Evolutionary conservation across 1,140 invertebrate genomes (phyloP).

Genomic region (Lamellibrachia luymesi): DNA sequence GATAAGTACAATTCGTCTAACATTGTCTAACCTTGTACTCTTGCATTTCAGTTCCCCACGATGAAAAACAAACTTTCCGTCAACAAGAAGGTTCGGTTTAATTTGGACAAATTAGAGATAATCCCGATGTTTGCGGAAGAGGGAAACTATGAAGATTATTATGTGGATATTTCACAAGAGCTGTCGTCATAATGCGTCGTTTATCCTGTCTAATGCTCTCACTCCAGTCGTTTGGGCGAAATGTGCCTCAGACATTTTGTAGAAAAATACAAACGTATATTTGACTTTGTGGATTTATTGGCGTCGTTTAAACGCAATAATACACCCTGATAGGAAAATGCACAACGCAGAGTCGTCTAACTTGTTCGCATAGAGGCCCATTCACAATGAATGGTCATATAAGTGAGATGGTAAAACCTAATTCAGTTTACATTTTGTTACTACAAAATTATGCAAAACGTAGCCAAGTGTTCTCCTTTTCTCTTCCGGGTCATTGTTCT

Average conservation of each 20-base stretch:
- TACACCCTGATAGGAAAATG: neutral
- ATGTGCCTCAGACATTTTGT: neutral
- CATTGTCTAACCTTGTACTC: neutral
- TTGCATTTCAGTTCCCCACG: neutral
- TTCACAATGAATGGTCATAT: neutral
- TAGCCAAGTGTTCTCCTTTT: neutral
- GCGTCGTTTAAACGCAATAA: neutral
- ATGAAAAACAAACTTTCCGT: neutral
- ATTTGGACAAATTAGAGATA: neutral
- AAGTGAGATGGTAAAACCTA: neutral
- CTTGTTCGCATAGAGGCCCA: too few relatives aligned
- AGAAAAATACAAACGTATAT: neutral
- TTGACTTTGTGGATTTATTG: neutral
- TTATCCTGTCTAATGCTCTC: neutral
- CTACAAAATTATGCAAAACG: neutral
- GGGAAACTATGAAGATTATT: neutral
- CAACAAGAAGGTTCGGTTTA: neutral
- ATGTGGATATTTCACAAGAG: neutral
- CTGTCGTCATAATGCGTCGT: neutral
- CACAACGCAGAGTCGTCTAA: neutral
- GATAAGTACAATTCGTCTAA: neutral
- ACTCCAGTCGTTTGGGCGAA: neutral
- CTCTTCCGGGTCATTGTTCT: neutral
- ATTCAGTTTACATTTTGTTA: neutral
- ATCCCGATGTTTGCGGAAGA: neutral